phyloP scores from a whole-genome alignment of 2,113 vertebrate species.

The Cavia aperea region DNA sequence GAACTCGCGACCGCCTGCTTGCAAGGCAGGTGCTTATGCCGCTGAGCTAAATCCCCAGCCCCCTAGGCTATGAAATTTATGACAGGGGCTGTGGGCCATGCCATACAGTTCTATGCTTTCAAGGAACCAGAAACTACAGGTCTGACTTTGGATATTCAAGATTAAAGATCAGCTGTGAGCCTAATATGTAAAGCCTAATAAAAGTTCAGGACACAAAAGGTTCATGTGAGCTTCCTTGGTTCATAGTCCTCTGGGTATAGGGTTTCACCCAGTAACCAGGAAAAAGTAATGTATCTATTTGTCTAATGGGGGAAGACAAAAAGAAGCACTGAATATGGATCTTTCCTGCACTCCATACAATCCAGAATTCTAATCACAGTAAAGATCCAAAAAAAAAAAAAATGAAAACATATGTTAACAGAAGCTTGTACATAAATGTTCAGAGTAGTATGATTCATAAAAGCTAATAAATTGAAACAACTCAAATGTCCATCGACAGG shows the following conservation, averaged over 20 bases:
- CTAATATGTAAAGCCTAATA: background rate
- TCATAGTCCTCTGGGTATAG: background rate
- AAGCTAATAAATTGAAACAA: background rate
- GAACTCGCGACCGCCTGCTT: no score
- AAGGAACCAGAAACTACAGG: background rate
- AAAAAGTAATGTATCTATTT: background rate
- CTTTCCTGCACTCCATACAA: background rate
- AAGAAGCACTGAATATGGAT: background rate
- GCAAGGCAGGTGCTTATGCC: no score
- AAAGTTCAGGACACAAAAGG: background rate
- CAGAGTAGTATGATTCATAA: background rate
- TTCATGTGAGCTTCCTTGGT: background rate
- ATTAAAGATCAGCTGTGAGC: background rate
- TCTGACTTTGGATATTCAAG: background rate
- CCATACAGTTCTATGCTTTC: background rate
- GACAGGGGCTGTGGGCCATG: background rate
- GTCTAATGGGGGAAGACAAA: background rate
- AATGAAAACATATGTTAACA: background rate
- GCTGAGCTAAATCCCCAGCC: no score
- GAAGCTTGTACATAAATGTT: background rate
- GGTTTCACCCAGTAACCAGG: background rate
- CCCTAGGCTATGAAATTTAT: background rate
- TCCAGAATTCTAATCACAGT: background rate
- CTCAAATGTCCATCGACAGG: background rate
- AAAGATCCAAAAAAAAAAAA: background rate